Base-by-base conservation (phyloP, 2,888 invertebrate genomes). In the Hermaeophaga mercurialis region DNA sequence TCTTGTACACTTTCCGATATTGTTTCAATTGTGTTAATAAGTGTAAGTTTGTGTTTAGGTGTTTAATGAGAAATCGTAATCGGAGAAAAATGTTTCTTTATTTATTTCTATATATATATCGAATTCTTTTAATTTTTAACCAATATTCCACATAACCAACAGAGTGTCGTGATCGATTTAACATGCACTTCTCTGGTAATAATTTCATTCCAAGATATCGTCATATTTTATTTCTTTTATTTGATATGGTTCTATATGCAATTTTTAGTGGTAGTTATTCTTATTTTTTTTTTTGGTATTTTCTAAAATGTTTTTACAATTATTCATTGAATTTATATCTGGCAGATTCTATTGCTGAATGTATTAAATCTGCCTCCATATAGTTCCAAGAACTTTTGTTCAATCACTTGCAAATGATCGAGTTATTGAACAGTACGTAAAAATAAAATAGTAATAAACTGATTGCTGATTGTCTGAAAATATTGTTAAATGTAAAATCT, bases 371-470 rank as follows among this genome's bases (percentile, higher is more conserved):
- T 22, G 7, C 22, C 7, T 22, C 22, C 22, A 22, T 22, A 22
- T 22, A 22, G n/a, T 9, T 28, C 28, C 28, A 28, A 28, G 9
- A 28, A 28, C 28, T 28, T 28, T 28, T 28, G 28, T 9, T 28
- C 28, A 28, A 28, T 28, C 28, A 28, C 28, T 28, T 28, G 28
- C 28, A 28, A 28, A 28, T 28, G 28, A 28, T 28, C 28, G 28
- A 28, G 5, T 8, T 28, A 8, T 9, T 28, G 28, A 28, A 28
- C 28, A 28, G 28, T 9, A 5, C 28, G 9, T 28, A 28, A 9
- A 8, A 28, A 28, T 28, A 28, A 28, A 28, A 28, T 28, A 6
- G 28, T 8, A 28, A 28, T 28, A 28, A 28, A 28, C 28, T 28
- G 28, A 28, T 28, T 28, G 9, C 28, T 9, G 9, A 28, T 5